Evolutionary conservation across 2,113 vertebrate species (phyloP), one percentile per base, ranked within the genome.

Genomic region (Salminus brasiliensis): DNA sequence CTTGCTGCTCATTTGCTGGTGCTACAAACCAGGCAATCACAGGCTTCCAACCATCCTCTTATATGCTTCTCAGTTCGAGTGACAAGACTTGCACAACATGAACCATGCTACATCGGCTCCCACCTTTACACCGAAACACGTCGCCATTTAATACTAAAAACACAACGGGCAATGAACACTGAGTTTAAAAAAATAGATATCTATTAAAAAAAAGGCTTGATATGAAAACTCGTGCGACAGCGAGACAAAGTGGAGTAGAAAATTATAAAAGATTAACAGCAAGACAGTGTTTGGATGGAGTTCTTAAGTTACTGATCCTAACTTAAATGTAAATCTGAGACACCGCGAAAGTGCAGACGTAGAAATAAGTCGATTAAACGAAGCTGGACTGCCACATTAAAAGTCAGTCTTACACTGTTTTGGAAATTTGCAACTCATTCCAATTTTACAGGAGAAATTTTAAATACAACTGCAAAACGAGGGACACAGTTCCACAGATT

Each of bases 401-500:
- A 16, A 59, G 1, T 10, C 3, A 55, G 8, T 52, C 5, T 52
- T 52, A 21, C 47, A 63, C 27, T 30, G 34, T 34, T 63, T 39
- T 11, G n/a, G 21, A 66, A n/a, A 3, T 11, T 11, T 11, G 36
- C 62, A 66, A 8, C 3, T 2, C 62, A 63, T 21, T 21, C 30
- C 13, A 23, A 23, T 27, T 60, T 60, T 60, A 29, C 11, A 12
- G 9, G 60, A 25, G 60, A 0, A 4, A 10, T 52, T 60, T 29
- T 27, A 11, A 49, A 25, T 27, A 34, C 1, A 0, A 32, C 3
- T 7, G 7, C 39, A 36, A n/a, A 1, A 6, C 16, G 29, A 23
- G 9, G 10, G 23, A 72, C 87, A 75, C 91, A 92, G 93, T 70
- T 71, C 25, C 27, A 55, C 34, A 57, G 11, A 63, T 34, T 34